Percentiles rank a stretch among this genome's conserved stretches.
These are phyloP conservation scores for Micoletzkya japonica DNA, from an alignment of 2,888 invertebrate genomes.

Conservation along the genomic window DNA sequence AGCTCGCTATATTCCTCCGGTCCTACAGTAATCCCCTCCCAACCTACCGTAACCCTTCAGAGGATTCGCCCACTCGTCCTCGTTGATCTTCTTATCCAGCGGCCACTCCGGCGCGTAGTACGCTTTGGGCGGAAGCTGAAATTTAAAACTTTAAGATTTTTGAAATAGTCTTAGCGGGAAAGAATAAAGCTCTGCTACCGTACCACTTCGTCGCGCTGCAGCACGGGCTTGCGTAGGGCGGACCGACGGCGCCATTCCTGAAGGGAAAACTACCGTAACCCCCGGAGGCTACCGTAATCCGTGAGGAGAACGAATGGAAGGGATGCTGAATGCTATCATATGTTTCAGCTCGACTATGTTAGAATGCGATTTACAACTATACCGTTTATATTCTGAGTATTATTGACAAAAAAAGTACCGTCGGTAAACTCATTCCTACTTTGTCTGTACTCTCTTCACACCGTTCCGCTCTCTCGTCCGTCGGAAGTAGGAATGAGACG, in stretches of 20 bases:
- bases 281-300: background rate
- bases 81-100: constrained; percentile 46
- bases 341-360: too few relatives aligned
- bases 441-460: too few relatives aligned
- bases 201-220: constrained; percentile 40
- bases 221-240: constrained; percentile 40
- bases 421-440: too few relatives aligned
- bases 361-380: too few relatives aligned
- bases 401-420: background rate
- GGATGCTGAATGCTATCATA: background rate
- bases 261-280: too few relatives aligned
- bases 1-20: background rate
- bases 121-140: constrained; percentile 36
- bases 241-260: constrained; percentile 42
- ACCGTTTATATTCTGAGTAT: background rate
- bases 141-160: too few relatives aligned
- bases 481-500: too few relatives aligned
- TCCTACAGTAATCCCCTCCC: background rate
- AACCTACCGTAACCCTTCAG: constrained; percentile 42
- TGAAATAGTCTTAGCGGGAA: too few relatives aligned
- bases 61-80: constrained; percentile 50
- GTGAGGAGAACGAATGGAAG: too few relatives aligned
- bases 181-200: background rate
- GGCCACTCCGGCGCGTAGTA: constrained; percentile 62
- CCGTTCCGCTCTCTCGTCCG: too few relatives aligned